Evolutionary conservation across 2,797 vertebrate species (phyloP).

Genomic region (Ataeniobius toweri): DNA sequence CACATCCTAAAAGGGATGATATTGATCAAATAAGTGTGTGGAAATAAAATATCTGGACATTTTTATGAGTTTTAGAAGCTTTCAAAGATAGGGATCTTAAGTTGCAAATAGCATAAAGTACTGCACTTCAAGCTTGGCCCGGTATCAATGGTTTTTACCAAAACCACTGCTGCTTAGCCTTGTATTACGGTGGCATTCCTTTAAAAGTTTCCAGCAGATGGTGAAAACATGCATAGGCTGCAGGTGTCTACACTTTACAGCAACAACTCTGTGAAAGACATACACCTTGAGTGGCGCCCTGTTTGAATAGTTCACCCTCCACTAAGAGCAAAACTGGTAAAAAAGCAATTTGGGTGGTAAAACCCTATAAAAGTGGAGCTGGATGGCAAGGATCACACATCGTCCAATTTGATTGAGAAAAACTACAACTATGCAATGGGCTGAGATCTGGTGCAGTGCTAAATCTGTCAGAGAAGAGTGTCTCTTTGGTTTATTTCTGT

Average conservation of each 20-base stretch:
- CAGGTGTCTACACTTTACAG: slow-evolving; percentile 67
- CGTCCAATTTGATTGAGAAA: slow-evolving; percentile 49
- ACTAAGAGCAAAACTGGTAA: neutral
- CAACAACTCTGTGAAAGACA: slow-evolving; percentile 47
- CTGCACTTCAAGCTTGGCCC: neutral
- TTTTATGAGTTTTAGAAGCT: neutral
- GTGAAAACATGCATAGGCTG: slow-evolving; percentile 50
- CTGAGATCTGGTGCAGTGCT: slow-evolving; percentile 77
- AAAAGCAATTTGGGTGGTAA: neutral
- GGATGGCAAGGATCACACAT: slow-evolving; percentile 66
- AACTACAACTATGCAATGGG: slow-evolving; percentile 56
- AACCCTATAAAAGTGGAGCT: slow-evolving; percentile 37
- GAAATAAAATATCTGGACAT: neutral
- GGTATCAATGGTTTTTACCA: neutral
- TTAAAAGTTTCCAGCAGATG: slow-evolving; percentile 62
- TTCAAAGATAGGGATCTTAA: neutral
- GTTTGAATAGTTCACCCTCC: neutral
- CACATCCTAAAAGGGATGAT: neutral
- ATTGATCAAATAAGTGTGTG: neutral
- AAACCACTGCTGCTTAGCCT: slow-evolving; percentile 7
- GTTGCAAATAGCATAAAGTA: neutral
- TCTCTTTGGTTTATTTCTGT: slow-evolving; percentile 87
- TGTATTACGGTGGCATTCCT: slow-evolving; percentile 33
- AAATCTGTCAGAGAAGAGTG: slow-evolving; percentile 78
- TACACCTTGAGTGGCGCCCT: neutral